Base-by-base conservation (phyloP, 23 tunicate species). In the Phallusia fumigata region DNA sequence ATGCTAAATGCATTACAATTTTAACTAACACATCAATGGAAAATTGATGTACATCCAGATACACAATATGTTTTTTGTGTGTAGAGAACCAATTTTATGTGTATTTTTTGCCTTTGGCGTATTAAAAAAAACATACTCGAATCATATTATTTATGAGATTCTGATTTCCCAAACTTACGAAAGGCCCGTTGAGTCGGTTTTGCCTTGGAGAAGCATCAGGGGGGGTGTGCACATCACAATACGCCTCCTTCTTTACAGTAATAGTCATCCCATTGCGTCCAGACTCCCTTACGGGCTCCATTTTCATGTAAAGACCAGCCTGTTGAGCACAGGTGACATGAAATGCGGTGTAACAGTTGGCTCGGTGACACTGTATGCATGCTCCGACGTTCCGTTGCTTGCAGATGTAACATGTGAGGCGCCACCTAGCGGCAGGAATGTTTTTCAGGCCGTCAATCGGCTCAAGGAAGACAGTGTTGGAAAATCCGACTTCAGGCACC, bases 301-400 rank as follows among this genome's bases (percentile, higher is more conserved):
- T 96, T 33, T 91, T 88, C 99, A 96, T 96, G 80, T 91, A 96
- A 35, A 96, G 82, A 18, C 99, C 85, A 69, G 88, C 98, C 64
- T 90, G 95, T 69, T 96, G 99, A 16, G 99, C 99, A 73, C 99
- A 96, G 5, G 99, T 96, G 33, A 96, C 99, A 75, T 96, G 99
- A 75, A 96, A 96, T 5, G 99, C 99, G 18, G 93, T 91, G 90
- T 96, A 96, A 64, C 99, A 96, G 74, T 90, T 90, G 32, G 92
- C 83, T 19, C 87, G 65, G 78, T 91, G 90, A 79, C 99, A 96
- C 64, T 96, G 99, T 21, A 96, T 96, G 79, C 96, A 96, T 11
- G 99, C 99, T 13, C 99, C 99, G 26, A 80, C 85, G 44, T 89
- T 82, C 32, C 94, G 73, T 47, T 91, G 95, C 81, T 96, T 96